Evolutionary conservation across 2,888 invertebrate genomes (phyloP).

Genomic region (Apotomis turbidana): DNA sequence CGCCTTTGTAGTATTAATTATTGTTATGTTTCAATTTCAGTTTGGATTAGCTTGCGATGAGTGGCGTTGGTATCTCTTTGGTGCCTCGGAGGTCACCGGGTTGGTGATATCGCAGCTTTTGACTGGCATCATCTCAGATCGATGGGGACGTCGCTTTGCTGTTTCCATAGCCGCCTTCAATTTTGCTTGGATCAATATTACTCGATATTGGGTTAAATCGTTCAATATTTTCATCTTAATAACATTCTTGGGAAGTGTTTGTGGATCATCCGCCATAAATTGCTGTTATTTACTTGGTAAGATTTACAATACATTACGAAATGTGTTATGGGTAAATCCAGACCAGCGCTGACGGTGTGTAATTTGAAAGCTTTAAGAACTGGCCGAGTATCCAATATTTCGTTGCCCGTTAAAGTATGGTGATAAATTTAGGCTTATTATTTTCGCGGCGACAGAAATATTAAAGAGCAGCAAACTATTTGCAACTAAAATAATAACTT

Average conservation of each 20-base stretch:
- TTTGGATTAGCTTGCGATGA: no score
- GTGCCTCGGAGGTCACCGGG: conserved; percentile 14
- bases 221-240: conserved; percentile 84
- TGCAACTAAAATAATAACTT: no score
- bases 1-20: no score
- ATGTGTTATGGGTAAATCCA: no score
- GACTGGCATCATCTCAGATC: conserved; percentile 20
- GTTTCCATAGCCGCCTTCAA: conserved; percentile 46
- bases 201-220: conserved; percentile 74
- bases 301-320: background rate
- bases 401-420: no score
- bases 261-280: conserved; percentile 54
- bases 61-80: conserved; percentile 19
- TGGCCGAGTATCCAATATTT: no score
- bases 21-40: no score
- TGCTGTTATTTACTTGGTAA: background rate
- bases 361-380: no score
- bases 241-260: conserved; percentile 85
- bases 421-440: no score
- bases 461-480: no score
- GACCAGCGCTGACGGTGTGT: no score
- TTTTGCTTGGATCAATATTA: conserved; percentile 81
- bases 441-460: no score
- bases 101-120: conserved; percentile 6
- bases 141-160: conserved; percentile 29